These are phyloP conservation scores for Homalodisca vitripennis DNA, from an alignment of 1,140 invertebrate species.

Conservation along the genomic window DNA sequence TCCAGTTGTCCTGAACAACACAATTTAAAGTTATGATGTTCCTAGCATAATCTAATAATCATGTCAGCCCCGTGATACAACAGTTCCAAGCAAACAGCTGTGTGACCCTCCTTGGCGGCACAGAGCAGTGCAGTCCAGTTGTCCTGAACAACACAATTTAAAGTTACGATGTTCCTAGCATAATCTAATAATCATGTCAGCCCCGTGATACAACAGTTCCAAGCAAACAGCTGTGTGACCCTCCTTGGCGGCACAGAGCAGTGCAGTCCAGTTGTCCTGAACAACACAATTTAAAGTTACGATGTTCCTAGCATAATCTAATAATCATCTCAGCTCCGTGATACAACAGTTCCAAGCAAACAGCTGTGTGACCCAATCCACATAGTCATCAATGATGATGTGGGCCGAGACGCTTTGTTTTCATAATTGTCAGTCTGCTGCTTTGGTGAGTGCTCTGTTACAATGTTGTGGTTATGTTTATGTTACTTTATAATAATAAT, in stretches of 20 bases:
- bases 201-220: conserved; percentile 83
- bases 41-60: too few species aligned
- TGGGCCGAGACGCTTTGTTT: too few species aligned
- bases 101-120: conserved; percentile 86
- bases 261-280: conserved; percentile 89
- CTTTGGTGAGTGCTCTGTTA: too few species aligned
- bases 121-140: conserved; percentile 91
- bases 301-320: too few species aligned
- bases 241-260: conserved; percentile 88
- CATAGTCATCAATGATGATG: too few species aligned
- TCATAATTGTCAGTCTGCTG: too few species aligned
- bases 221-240: conserved; percentile 81
- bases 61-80: conserved; percentile 84
- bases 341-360: conserved; percentile 81
- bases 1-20: conserved; percentile 87
- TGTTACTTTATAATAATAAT: too few species aligned
- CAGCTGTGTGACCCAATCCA: conserved; percentile 79
- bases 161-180: too few species aligned
- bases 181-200: too few species aligned
- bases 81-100: conserved; percentile 77
- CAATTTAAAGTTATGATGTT: too few species aligned
- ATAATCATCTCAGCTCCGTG: conserved; percentile 82
- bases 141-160: conserved; percentile 72
- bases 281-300: too few species aligned
- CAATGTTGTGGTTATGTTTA: too few species aligned